Percentiles rank a stretch among this genome's conserved stretches.
Conservation (phyloP, 2,113 vertebrate species). For the Perca fluviatilis region DNA sequence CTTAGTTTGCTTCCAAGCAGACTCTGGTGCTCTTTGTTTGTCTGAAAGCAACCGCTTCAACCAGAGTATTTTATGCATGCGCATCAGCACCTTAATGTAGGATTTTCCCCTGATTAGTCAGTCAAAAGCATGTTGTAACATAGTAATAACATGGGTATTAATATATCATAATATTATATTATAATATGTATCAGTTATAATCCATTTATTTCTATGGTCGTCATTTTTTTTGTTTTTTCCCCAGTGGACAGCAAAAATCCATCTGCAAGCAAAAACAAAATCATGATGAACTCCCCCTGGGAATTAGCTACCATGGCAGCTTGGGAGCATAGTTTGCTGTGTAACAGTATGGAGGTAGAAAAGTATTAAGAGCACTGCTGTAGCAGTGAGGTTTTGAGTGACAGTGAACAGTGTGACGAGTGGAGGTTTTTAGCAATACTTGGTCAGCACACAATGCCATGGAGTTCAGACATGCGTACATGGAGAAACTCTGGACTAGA, state of each 20-base stretch:
- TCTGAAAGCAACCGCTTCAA: background rate
- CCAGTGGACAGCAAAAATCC: background rate
- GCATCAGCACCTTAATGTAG: no score
- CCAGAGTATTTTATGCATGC: no score
- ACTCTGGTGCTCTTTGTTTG: background rate
- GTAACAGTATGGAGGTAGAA: background rate
- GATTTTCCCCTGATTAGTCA: background rate
- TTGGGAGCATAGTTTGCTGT: background rate
- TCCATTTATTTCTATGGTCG: no score
- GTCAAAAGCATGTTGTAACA: background rate
- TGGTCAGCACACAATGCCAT: background rate
- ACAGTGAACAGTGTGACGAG: slow-evolving; percentile 11
- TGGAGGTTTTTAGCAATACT: background rate
- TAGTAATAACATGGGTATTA: no score
- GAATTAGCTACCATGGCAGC: background rate
- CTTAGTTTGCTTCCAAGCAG: background rate
- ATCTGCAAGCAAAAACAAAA: background rate
- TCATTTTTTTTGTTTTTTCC: background rate
- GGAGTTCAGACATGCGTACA: slow-evolving; percentile 44
- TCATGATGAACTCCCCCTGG: background rate
- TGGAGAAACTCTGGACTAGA: background rate
- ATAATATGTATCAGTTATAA: no score
- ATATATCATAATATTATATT: no score
- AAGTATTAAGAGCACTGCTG: background rate
- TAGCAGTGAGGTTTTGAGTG: background rate